These are phyloP conservation scores for Chrysogorgia sp. DNA, from an alignment of 92 coral and sea anemone species.

Conservation along the genomic window DNA sequence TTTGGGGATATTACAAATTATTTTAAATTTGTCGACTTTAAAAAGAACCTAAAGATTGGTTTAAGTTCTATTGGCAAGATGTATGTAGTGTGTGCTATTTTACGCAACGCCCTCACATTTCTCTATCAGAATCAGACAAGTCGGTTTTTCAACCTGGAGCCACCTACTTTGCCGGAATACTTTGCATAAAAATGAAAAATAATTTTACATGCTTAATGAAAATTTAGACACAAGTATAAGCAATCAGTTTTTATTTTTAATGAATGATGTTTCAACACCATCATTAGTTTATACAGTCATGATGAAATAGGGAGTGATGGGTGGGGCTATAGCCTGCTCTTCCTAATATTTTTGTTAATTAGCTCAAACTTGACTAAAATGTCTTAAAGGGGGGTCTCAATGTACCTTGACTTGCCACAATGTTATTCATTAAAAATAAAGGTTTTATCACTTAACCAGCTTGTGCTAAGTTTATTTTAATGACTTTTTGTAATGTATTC, in stretches of 20 bases:
- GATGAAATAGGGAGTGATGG: too few relatives aligned
- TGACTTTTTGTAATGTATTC: not conserved
- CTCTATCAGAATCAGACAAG: conserved; percentile 1
- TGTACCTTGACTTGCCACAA: too few relatives aligned
- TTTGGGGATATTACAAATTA: conserved; percentile 60
- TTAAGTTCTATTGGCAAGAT: conserved; percentile 50
- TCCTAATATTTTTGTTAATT: too few relatives aligned
- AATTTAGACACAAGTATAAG: not conserved
- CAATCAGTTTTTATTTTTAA: not conserved
- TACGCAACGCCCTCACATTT: conserved; percentile 35
- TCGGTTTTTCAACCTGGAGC: conserved; percentile 1
- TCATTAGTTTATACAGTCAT: too few relatives aligned
- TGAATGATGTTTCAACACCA: not conserved
- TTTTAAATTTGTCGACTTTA: conserved; percentile 57
- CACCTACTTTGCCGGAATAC: conserved; percentile 30
- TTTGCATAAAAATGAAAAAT: not conserved
- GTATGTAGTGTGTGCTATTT: conserved; percentile 43
- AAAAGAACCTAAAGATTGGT: conserved; percentile 66
- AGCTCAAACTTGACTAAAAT: too few relatives aligned
- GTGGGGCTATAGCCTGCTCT: too few relatives aligned
- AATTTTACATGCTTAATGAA: too few relatives aligned
- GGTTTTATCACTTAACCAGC: too few relatives aligned
- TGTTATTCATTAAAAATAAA: too few relatives aligned
- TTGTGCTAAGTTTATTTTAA: not conserved
- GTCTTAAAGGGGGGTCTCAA: too few relatives aligned